Conservation (phyloP, 2,888 invertebrate genomes). For the Drosophila conformis region DNA sequence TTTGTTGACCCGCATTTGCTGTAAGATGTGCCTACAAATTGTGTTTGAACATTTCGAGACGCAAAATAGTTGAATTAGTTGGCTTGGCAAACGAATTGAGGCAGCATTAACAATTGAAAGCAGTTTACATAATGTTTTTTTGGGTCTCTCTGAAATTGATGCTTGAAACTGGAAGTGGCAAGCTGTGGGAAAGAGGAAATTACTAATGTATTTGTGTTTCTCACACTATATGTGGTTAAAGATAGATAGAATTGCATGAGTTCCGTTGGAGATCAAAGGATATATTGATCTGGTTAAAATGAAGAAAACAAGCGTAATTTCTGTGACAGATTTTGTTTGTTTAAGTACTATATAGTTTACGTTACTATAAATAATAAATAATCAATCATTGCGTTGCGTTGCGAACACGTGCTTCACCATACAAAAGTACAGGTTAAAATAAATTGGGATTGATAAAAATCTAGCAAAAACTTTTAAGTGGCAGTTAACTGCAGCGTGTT, state of each 20-base stretch:
- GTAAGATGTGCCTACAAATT: slow-evolving; percentile 19
- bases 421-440: not conserved
- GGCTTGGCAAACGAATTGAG: slow-evolving; percentile 10
- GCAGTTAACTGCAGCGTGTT: slow-evolving; percentile 7
- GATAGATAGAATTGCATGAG: not conserved
- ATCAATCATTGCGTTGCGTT: not conserved
- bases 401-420: slow-evolving; percentile 1
- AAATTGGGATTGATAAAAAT: slow-evolving; percentile 4
- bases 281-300: not conserved
- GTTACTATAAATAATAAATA: not conserved
- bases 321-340: not conserved
- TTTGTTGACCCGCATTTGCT: slow-evolving; percentile 21
- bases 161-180: not conserved
- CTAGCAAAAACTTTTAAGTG: not conserved
- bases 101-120: slow-evolving; percentile 2
- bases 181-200: not conserved
- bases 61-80: slow-evolving; percentile 38
- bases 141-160: not conserved
- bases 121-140: not conserved
- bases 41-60: slow-evolving; percentile 10
- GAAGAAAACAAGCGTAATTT: not conserved
- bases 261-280: not conserved
- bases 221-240: not conserved
- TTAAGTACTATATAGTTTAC: not conserved
- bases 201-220: not conserved